These are phyloP conservation scores for Amphibalanus amphitrite DNA, from an alignment of 1,140 invertebrate species.

Conservation along the genomic window DNA sequence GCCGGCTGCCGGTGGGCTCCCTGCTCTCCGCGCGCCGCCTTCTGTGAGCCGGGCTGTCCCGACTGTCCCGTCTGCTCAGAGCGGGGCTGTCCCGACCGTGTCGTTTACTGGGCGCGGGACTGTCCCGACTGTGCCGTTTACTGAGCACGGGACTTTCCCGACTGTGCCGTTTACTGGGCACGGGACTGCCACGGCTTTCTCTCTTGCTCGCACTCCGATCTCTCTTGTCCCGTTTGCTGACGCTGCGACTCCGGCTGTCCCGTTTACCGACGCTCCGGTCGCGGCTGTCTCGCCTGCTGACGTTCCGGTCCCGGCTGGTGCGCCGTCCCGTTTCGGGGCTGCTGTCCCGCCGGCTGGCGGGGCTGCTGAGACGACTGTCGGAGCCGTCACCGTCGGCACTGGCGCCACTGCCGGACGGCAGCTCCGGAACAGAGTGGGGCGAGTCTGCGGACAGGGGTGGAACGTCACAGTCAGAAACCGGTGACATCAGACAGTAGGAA, in stretches of 20 bases:
- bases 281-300: not conserved
- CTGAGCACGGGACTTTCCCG: not conserved
- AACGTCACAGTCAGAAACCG: not conserved
- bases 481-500: too few relatives aligned
- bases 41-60: too few relatives aligned
- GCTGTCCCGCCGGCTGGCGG: not conserved
- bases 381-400: not conserved
- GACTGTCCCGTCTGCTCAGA: not conserved
- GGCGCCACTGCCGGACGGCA: too few relatives aligned
- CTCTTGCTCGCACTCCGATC: not conserved
- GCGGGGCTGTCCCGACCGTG: not conserved
- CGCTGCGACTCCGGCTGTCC: too few relatives aligned
- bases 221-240: not conserved
- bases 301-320: not conserved
- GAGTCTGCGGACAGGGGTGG: not conserved
- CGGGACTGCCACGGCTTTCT: not conserved
- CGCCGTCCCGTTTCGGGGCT: not conserved
- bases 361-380: too few relatives aligned
- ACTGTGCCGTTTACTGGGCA: not conserved
- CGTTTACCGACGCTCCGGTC: not conserved
- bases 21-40: too few relatives aligned
- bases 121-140: not conserved
- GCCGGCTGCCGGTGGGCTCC: not conserved
- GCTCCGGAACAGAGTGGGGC: not conserved
- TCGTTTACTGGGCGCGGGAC: not conserved